phyloP scores from a whole-genome alignment of 2,797 vertebrate species.

The Spondyliosoma cantharus region DNA sequence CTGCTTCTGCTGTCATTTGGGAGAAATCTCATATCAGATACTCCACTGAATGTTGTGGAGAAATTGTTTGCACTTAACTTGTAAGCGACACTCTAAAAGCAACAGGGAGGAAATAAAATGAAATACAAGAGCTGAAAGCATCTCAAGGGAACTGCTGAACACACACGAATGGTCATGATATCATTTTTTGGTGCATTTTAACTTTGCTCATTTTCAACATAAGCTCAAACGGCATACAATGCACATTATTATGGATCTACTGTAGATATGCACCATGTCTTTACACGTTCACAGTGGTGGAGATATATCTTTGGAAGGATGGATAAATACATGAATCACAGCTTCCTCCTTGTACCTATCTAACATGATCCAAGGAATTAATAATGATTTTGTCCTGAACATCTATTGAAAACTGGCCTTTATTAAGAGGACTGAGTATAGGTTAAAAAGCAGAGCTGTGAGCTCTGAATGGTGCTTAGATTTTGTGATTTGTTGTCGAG shows the following conservation, averaged over 20 bases:
- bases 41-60: conserved; percentile 47
- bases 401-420: conserved; percentile 18
- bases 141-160: conserved; percentile 47
- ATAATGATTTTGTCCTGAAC: conserved; percentile 25
- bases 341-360: conserved; percentile 34
- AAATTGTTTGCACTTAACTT: conserved; percentile 67
- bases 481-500: not conserved
- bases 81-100: conserved; percentile 61
- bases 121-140: conserved; percentile 47
- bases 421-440: conserved; percentile 11
- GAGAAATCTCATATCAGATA: conserved; percentile 61
- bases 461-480: conserved; percentile 22
- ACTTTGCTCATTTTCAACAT: conserved; percentile 15
- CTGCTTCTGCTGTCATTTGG: conserved; percentile 56
- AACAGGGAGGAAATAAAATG: conserved; percentile 53
- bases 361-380: conserved; percentile 56
- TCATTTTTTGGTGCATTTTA: conserved; percentile 37
- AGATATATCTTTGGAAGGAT: conserved; percentile 27
- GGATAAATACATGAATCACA: not conserved
- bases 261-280: not conserved
- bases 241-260: conserved; percentile 12
- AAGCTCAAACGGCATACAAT: conserved; percentile 5
- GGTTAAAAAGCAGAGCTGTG: not conserved
- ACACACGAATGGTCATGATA: conserved; percentile 50
- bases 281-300: not conserved